Base-by-base conservation (phyloP, 2,113 vertebrate species). In the Columba livia region DNA sequence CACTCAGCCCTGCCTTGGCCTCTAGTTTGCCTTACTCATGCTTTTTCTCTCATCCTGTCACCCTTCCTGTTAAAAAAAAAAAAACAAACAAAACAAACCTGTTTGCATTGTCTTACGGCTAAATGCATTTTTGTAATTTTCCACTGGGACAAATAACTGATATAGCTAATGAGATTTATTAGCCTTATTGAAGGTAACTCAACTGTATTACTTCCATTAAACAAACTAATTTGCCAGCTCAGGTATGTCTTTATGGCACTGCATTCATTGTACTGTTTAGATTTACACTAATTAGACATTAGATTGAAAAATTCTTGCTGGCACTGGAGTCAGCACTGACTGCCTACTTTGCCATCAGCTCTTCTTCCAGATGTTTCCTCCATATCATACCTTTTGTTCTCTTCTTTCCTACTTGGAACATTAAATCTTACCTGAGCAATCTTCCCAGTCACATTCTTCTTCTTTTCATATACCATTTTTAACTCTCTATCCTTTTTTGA, bases 221-320 rank as follows among this genome's bases (percentile, higher is more conserved):
- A 82, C 50, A 53, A 91, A 72, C n/a, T 31, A 65, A 54, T 93
- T 92, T 95, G 48, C 84, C 90, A 86, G 75, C 28, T 73, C 75
- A 50, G 67, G 40, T 94, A 48, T 61, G 54, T 85, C 66, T 94
- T 88, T 38, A 28, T 70, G 62, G 18, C 53, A 81, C 31, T 54
- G 18, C 57, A 82, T 90, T 82, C 53, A 61, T 85, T 89, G 66
- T 36, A 19, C 18, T 61, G 34, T 69, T 82, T 85, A 85, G 81
- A 82, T 79, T 91, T 91, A 87, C 48, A 56, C 34, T 85, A 85
- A 87, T 72, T 66, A 75, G 24, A 79, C 79, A 40, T 69, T 79
- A 82, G 67, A 18, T 23, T 81, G 65, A 86, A 91, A 66, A 79
- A 58, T 89, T 91, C 51, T 93, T 28, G 40, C 53, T 64, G 26